Evolutionary conservation across 2,113 vertebrate species (phyloP).

Genomic region (Equus przewalskii): DNA sequence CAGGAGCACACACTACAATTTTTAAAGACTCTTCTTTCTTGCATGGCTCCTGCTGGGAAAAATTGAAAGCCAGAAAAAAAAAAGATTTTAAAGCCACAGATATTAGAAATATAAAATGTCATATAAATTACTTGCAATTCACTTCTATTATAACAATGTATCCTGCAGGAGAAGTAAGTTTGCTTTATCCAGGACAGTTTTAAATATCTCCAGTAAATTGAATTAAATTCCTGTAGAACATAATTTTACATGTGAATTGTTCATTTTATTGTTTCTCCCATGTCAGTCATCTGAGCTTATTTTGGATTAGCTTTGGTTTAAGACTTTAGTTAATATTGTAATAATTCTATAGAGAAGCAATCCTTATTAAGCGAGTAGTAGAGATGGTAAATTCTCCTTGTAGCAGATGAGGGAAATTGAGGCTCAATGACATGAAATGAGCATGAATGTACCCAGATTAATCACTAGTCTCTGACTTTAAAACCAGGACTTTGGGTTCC

Average conservation of each 20-base stretch:
- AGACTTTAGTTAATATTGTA: neutral
- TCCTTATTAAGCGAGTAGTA: neutral
- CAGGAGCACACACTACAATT: neutral
- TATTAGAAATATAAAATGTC: slow-evolving; percentile 2
- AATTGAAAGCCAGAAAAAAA: neutral
- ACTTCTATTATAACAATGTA: neutral
- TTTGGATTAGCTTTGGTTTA: slow-evolving; percentile 20
- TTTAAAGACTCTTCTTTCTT: neutral
- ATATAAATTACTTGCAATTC: neutral
- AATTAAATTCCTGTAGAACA: neutral
- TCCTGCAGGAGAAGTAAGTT: neutral
- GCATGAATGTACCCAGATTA: neutral
- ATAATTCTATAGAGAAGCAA: neutral
- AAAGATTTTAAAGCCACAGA: neutral
- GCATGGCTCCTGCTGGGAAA: neutral
- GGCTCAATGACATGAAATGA: neutral
- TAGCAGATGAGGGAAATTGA: neutral
- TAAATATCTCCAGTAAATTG: slow-evolving; percentile 21
- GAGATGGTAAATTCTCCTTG: neutral
- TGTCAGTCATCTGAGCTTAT: neutral
- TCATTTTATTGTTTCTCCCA: slow-evolving; percentile 17
- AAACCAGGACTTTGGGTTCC: neutral
- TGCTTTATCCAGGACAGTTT: neutral
- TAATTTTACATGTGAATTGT: slow-evolving; percentile 42
- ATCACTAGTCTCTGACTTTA: neutral